These are phyloP conservation scores for Hormaphis cornu DNA, from an alignment of 1,140 invertebrate genomes.

Conservation along the genomic window DNA sequence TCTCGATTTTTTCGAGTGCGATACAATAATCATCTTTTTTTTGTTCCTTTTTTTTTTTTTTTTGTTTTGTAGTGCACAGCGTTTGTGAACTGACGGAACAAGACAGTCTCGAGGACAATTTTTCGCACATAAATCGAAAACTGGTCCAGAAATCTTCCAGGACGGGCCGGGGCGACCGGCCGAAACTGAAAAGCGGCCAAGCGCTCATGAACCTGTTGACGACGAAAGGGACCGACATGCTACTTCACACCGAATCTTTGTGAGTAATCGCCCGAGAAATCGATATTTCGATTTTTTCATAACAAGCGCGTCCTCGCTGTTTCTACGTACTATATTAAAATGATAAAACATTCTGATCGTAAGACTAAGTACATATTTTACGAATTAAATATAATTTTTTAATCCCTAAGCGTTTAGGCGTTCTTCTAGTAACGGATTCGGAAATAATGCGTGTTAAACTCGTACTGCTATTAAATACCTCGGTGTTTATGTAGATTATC, in stretches of 20 bases:
- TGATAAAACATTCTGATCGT: too few species aligned
- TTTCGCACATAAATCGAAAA: slow-evolving; percentile 18
- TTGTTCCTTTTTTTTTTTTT: background rate
- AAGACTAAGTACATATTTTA: too few species aligned
- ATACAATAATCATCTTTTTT: background rate
- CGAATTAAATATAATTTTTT: too few species aligned
- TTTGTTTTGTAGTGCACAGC: slow-evolving; percentile 21
- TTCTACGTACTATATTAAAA: too few species aligned
- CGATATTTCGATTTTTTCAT: too few species aligned
- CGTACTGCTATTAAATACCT: too few species aligned
- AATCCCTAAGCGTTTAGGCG: too few species aligned
- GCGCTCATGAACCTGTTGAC: slow-evolving; percentile 1
- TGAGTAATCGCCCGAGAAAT: background rate
- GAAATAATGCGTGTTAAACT: too few species aligned
- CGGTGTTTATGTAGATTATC: too few species aligned
- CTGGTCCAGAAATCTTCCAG: slow-evolving; percentile 9
- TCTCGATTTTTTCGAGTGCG: too few species aligned
- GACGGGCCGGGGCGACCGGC: background rate
- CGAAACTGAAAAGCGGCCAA: slow-evolving; percentile 15
- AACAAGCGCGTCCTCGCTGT: too few species aligned
- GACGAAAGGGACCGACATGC: slow-evolving; percentile 4
- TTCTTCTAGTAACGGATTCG: too few species aligned
- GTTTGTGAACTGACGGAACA: slow-evolving; percentile 19
- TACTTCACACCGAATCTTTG: slow-evolving; percentile 9
- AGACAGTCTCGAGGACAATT: slow-evolving; percentile 24